Evolutionary conservation across 2,113 vertebrate genomes (phyloP).

Genomic region (Chaetura pelagica): DNA sequence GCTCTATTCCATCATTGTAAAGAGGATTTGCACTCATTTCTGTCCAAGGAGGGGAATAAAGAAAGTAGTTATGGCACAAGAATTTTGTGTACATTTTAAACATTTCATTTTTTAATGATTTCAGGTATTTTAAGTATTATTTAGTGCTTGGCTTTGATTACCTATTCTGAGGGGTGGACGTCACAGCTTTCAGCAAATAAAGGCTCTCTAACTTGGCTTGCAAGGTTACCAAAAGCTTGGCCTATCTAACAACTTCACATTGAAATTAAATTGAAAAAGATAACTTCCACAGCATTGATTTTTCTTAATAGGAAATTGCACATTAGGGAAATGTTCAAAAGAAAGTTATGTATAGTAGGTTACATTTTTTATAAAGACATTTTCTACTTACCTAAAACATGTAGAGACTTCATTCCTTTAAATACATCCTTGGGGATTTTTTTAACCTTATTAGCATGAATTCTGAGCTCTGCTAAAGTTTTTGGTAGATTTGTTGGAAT

Average conservation of each 20-base stretch:
- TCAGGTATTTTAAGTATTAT: background rate
- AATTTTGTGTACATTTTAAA: background rate
- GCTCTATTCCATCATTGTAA: slow-evolving; percentile 88
- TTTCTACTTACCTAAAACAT: slow-evolving; percentile 89
- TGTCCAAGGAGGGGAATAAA: slow-evolving; percentile 29
- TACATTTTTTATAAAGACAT: background rate
- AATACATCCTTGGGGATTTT: slow-evolving; percentile 89
- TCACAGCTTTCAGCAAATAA: background rate
- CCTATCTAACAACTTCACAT: background rate
- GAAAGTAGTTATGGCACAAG: background rate
- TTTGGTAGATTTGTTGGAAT: slow-evolving; percentile 91
- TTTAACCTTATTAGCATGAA: slow-evolving; percentile 94
- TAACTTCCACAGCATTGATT: background rate
- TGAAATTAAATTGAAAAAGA: background rate
- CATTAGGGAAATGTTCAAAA: background rate
- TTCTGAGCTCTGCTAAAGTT: slow-evolving; percentile 89
- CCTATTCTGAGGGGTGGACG: background rate
- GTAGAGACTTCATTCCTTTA: slow-evolving; percentile 89
- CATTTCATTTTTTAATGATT: background rate
- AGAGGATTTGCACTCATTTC: slow-evolving; percentile 98
- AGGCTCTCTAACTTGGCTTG: background rate
- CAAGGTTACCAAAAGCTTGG: background rate
- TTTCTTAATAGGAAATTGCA: background rate
- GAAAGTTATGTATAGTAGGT: background rate
- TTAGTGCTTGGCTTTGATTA: background rate